Evolutionary conservation across 92 coral and sea anemone genomes (phyloP).

Genomic region (Porites divaricata): DNA sequence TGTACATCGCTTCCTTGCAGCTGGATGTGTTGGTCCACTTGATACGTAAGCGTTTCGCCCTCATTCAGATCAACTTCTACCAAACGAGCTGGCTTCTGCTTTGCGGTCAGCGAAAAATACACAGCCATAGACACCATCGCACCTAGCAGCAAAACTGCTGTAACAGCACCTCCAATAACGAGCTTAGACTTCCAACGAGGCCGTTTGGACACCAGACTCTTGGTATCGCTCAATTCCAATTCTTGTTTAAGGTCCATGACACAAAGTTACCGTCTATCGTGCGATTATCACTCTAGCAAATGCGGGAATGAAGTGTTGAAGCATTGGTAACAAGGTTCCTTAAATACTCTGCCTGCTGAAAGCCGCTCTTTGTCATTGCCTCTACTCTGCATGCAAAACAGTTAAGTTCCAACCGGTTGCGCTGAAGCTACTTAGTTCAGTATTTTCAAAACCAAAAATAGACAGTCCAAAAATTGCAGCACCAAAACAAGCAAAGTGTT

Average conservation of each 20-base stretch:
- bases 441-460: too few species aligned
- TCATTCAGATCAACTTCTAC: slow-evolving; percentile 28
- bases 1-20: not conserved
- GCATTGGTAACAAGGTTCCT: too few species aligned
- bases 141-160: slow-evolving; percentile 9
- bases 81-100: slow-evolving; percentile 13
- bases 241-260: not conserved
- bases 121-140: not conserved
- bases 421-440: too few species aligned
- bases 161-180: not conserved
- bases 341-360: too few species aligned
- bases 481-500: too few species aligned
- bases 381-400: too few species aligned
- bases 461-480: too few species aligned
- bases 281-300: too few species aligned
- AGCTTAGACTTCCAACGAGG: slow-evolving; percentile 7
- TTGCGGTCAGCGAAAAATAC: not conserved
- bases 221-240: slow-evolving; percentile 18
- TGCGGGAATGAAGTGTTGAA: too few species aligned
- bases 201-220: not conserved
- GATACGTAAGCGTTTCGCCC: slow-evolving; percentile 26
- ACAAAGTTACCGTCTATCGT: too few species aligned
- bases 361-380: too few species aligned
- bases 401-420: too few species aligned
- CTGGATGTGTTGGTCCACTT: slow-evolving; percentile 5